Evolutionary conservation across 2,888 invertebrate species (phyloP).

Genomic region (Dicranocentrus wangi): DNA sequence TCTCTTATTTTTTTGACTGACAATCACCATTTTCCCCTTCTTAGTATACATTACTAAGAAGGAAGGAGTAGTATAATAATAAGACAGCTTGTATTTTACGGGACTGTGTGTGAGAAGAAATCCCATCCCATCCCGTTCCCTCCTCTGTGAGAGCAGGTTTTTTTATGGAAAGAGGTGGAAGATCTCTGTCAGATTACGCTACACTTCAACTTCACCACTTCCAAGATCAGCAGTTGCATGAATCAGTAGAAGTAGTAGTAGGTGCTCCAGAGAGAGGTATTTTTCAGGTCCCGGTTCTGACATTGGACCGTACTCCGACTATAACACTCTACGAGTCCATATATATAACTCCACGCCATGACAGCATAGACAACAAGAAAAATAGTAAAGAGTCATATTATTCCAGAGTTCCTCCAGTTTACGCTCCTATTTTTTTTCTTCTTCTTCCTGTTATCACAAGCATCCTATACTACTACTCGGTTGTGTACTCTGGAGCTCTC

Average conservation of each 20-base stretch:
- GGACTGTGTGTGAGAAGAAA: too few relatives aligned
- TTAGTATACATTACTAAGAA: too few relatives aligned
- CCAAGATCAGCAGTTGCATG: slow-evolving; percentile 24
- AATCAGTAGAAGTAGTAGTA: too few relatives aligned
- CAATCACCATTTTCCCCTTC: slow-evolving; percentile 11
- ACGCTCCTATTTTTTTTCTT: slow-evolving; percentile 11
- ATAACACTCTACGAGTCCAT: too few relatives aligned
- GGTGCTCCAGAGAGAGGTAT: too few relatives aligned
- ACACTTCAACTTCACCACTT: background rate
- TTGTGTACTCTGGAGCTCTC: too few relatives aligned
- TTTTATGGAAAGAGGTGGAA: slow-evolving; percentile 4
- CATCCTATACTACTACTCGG: slow-evolving; percentile 21
- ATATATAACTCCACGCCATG: background rate
- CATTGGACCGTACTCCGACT: background rate
- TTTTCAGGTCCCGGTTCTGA: background rate
- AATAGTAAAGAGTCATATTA: slow-evolving; percentile 36
- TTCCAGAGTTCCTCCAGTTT: too few relatives aligned
- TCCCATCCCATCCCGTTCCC: background rate
- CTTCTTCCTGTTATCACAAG: slow-evolving; percentile 28
- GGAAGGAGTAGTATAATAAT: slow-evolving; percentile 11
- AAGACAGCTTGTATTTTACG: background rate
- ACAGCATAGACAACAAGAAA: slow-evolving; percentile 2
- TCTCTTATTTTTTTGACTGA: slow-evolving; percentile 13
- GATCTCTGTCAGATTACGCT: background rate
- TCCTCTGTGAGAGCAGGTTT: background rate